A percentile compares a stretch with the other conserved stretches of the same genome.
These are phyloP conservation scores for Diachasmimorpha longicaudata DNA, from an alignment of 1,140 invertebrate species.

Conservation along the genomic window DNA sequence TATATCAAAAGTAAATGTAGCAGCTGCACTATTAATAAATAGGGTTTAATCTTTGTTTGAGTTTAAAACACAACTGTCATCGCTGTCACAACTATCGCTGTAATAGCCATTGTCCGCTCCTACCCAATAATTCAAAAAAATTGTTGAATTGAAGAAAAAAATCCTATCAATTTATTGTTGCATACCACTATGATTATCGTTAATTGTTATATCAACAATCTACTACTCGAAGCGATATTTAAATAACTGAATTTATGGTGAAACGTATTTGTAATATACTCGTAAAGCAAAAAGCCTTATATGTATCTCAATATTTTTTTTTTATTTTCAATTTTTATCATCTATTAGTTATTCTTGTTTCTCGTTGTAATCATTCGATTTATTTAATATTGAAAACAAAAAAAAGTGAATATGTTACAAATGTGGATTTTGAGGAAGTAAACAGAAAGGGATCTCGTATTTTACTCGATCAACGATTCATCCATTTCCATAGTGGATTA, in stretches of 20 bases:
- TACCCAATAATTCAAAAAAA: not conserved
- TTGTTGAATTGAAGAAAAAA: constrained; percentile 11
- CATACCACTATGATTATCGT: constrained; percentile 22
- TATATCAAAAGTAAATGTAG: not conserved
- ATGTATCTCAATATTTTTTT: constrained; percentile 3
- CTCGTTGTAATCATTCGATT: not conserved
- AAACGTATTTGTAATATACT: constrained; percentile 15
- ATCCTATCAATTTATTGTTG: constrained; percentile 16
- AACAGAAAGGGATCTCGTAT: constrained; percentile 20
- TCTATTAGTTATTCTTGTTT: constrained; percentile 8
- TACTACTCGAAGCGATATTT: constrained; percentile 27
- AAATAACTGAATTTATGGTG: not conserved
- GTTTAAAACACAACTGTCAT: not conserved
- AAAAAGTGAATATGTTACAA: not conserved
- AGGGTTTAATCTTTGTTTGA: not conserved
- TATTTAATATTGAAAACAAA: not conserved
- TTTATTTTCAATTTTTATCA: constrained; percentile 1
- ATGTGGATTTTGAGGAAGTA: constrained; percentile 5
- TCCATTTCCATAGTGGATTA: constrained; percentile 6
- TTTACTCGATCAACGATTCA: constrained; percentile 10
- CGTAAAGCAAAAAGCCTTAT: not conserved
- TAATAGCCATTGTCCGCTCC: not conserved
- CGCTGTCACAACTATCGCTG: not conserved
- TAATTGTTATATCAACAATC: constrained; percentile 18
- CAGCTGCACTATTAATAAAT: constrained; percentile 6